A percentile compares a stretch with the other conserved stretches of the same genome.
These are phyloP conservation scores for Lasiurus cinereus DNA, from an alignment of 2,113 vertebrate species.

Conservation along the genomic window DNA sequence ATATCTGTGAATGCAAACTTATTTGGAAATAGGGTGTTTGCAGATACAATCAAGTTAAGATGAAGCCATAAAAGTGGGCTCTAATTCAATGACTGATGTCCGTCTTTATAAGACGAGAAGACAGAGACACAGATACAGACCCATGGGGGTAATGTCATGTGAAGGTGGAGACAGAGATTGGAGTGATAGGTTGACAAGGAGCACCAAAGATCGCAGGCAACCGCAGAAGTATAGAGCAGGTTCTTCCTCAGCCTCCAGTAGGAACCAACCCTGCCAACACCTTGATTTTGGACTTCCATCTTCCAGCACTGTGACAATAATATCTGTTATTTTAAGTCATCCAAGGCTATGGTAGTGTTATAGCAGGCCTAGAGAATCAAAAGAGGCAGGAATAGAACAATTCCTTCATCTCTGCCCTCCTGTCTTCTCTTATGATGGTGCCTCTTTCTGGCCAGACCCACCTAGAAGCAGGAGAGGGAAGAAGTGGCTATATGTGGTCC, in stretches of 20 bases:
- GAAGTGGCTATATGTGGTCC: background rate
- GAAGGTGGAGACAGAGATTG: background rate
- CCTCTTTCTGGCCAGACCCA: background rate
- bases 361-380: background rate
- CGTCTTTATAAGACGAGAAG: background rate
- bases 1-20: background rate
- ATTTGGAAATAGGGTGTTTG: constrained; percentile 9
- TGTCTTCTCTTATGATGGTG: background rate
- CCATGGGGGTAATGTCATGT: no score
- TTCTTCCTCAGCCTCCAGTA: background rate
- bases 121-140: background rate
- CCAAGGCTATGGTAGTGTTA: background rate
- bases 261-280: background rate
- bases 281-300: background rate
- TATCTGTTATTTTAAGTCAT: background rate
- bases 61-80: background rate
- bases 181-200: background rate
- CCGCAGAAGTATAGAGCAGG: background rate
- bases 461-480: background rate
- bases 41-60: background rate
- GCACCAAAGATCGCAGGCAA: background rate
- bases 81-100: background rate
- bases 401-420: background rate
- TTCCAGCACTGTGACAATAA: background rate
- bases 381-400: no score